A percentile compares a stretch with the other conserved stretches of the same genome.
Conservation (phyloP, 2,113 vertebrate genomes). For the Gambusia holbrooki region DNA sequence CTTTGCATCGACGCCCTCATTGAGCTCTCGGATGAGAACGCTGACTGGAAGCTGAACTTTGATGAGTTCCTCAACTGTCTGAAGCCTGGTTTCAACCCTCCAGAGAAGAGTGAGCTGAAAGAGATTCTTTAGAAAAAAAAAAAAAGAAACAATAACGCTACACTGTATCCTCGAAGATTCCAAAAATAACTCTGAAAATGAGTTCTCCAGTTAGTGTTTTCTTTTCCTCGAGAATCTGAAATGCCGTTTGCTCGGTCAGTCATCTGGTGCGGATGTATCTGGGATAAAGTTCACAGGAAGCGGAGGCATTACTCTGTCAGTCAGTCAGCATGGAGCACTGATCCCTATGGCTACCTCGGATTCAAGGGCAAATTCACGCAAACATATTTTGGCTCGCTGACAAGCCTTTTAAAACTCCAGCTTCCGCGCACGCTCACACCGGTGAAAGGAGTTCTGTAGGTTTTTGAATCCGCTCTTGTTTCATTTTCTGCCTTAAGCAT, state of each 20-base stretch:
- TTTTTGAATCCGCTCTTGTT: background rate
- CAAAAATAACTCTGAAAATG: background rate
- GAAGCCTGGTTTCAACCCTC: slow-evolving; percentile 93
- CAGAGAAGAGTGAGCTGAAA: slow-evolving; percentile 91
- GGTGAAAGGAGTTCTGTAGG: background rate
- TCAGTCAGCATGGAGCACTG: slow-evolving; percentile 2
- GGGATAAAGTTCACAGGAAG: slow-evolving; percentile 64
- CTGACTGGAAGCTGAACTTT: slow-evolving; percentile 98
- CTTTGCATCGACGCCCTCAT: slow-evolving; percentile 97
- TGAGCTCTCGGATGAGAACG: slow-evolving; percentile 98
- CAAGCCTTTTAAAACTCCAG: slow-evolving; percentile 2
- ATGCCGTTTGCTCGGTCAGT: slow-evolving; percentile 12
- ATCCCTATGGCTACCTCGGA: slow-evolving; percentile 17
- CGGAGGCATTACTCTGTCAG: slow-evolving; percentile 17
- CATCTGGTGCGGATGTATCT: slow-evolving; percentile 27
- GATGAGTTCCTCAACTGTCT: slow-evolving; percentile 97
- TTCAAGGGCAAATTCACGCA: slow-evolving; percentile 11
- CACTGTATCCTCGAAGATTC: background rate
- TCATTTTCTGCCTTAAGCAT: background rate
- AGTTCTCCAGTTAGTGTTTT: background rate
- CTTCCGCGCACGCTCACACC: background rate
- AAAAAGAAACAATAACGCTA: background rate
- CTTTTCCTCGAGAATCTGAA: background rate
- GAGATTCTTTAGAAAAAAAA: background rate
- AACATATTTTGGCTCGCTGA: background rate